Percentiles rank a stretch among this genome's conserved stretches.
Evolutionary conservation across 1,140 invertebrate species (phyloP).

Genomic region (Ericerus pela): DNA sequence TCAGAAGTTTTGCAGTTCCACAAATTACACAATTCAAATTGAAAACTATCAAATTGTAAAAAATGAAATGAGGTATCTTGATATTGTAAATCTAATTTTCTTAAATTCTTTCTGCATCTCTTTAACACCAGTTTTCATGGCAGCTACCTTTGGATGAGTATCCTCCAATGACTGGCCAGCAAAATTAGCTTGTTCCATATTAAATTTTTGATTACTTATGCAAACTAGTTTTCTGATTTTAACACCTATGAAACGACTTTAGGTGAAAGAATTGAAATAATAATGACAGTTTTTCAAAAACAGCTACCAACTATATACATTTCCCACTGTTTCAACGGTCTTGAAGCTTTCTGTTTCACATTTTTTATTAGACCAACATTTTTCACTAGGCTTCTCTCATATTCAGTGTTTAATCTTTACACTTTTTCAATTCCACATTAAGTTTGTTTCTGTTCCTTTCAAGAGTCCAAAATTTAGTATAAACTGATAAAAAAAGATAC

Average conservation of each 20-base stretch:
- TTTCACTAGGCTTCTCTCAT: too few species aligned
- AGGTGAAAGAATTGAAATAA: too few species aligned
- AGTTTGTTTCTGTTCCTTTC: constrained; percentile 89
- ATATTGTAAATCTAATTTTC: constrained; percentile 93
- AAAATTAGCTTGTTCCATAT: constrained; percentile 99
- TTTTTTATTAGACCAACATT: constrained; percentile 95
- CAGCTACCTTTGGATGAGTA: constrained; percentile 85
- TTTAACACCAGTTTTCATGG: constrained; percentile 95
- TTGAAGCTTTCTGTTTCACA: constrained; percentile 84
- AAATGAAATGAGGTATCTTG: too few species aligned
- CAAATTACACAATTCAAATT: too few species aligned
- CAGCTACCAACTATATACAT: constrained; percentile 58
- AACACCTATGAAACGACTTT: too few species aligned
- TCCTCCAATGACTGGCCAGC: constrained; percentile 96
- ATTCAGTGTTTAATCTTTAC: constrained; percentile 97
- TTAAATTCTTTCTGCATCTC: constrained; percentile 99
- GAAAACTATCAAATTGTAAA: too few species aligned
- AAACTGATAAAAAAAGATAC: constrained; percentile 60
- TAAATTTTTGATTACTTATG: constrained; percentile 88
- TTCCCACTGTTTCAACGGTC: constrained; percentile 93
- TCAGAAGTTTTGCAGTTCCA: too few species aligned
- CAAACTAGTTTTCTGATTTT: constrained; percentile 82
- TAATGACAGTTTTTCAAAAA: too few species aligned
- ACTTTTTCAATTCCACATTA: constrained; percentile 90
- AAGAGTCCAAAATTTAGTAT: constrained; percentile 77